Conservation (phyloP, 2,888 invertebrate genomes). For the Himalopsyche anomala region DNA sequence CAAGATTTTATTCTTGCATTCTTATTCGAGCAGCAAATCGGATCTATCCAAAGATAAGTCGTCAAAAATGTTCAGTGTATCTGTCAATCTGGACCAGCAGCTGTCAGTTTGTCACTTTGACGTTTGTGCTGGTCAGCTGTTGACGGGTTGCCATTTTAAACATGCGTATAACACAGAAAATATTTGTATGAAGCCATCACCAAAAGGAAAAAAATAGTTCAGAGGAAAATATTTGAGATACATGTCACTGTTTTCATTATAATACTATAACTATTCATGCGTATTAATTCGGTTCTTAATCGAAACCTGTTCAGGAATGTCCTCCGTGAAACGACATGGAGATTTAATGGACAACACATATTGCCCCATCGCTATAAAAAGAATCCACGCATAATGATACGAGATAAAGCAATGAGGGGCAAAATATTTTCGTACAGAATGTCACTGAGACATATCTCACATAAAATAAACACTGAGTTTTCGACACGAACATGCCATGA, state of each 20-base stretch:
- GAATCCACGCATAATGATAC: neutral
- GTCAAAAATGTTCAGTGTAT: slow-evolving; percentile 14
- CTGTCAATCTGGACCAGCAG: slow-evolving; percentile 1
- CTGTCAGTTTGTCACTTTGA: slow-evolving; percentile 9
- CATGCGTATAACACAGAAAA: slow-evolving; percentile 3
- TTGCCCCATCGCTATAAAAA: neutral
- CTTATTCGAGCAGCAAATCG: neutral
- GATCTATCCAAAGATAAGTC: neutral
- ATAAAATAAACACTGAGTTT: neutral
- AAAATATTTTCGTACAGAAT: slow-evolving; percentile 8
- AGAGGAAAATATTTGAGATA: too few species aligned
- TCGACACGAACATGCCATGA: neutral
- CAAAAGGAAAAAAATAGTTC: too few species aligned
- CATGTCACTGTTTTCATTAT: too few species aligned
- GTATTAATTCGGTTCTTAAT: too few species aligned
- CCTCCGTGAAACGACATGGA: too few species aligned
- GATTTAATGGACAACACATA: neutral
- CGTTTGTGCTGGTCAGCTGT: slow-evolving; percentile 12
- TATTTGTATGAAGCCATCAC: neutral
- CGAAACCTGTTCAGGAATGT: too few species aligned
- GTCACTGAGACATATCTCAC: neutral
- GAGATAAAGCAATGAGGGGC: neutral
- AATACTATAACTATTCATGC: too few species aligned
- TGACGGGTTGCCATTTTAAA: neutral
- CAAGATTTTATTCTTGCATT: neutral